A percentile compares a stretch with the other conserved stretches of the same genome.
These are phyloP conservation scores for Nymphalis c-album DNA, from an alignment of 2,888 invertebrate genomes.

Conservation along the genomic window DNA sequence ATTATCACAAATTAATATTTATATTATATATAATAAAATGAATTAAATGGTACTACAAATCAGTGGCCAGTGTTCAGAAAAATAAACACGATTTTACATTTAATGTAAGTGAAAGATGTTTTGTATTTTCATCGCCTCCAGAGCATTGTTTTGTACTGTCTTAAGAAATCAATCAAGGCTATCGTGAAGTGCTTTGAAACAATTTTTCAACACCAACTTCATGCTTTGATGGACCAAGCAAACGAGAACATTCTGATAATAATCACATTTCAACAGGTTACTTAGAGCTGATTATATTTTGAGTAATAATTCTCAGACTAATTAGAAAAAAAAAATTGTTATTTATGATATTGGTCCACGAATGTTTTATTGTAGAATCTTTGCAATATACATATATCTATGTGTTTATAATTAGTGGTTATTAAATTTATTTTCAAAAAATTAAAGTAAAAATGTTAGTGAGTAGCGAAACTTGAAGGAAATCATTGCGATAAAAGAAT, in stretches of 20 bases:
- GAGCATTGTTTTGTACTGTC: constrained; percentile 37
- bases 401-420: no score
- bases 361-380: no score
- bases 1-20: background rate
- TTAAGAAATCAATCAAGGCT: constrained; percentile 62
- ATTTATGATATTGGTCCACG: background rate
- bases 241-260: constrained; percentile 48
- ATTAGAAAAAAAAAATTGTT: background rate
- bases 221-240: constrained; percentile 57
- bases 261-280: constrained; percentile 35
- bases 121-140: constrained; percentile 9
- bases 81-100: no score
- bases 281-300: background rate
- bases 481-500: no score
- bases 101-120: constrained; percentile 5
- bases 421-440: no score
- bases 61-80: background rate
- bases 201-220: constrained; percentile 61
- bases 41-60: background rate
- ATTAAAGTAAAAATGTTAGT: no score
- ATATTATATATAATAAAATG: background rate
- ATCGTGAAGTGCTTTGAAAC: constrained; percentile 47
- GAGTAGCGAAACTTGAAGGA: no score
- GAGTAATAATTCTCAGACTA: background rate
- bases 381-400: no score